Evolutionary conservation across 2,888 invertebrate species (phyloP), one percentile per base, ranked within the genome.

Genomic region (Magallana nippona): DNA sequence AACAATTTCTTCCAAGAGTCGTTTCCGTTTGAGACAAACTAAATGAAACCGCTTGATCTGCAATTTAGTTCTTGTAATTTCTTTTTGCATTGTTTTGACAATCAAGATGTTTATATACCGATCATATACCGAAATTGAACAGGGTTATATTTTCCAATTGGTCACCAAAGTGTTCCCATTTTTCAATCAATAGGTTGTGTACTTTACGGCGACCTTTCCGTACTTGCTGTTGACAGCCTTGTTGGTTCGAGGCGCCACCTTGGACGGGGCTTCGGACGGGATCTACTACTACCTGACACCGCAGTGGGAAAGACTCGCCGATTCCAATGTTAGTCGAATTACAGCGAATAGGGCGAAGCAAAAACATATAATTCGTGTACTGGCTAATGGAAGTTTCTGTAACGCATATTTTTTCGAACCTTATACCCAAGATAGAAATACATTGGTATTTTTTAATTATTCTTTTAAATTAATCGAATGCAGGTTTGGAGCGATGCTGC

Each of bases 251-350:
- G 97, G 97, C 0, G 96, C 97, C 10, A 96, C 97, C 5, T 94
- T 97, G 81, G 96, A 96, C 0, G 97, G 97, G n/a, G 97, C 97
- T 13, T 95, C 95, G 1, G 96, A 96, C 57, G 97, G 97, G 3
- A 96, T 97, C 83, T 92, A 96, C 11, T 97, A 96, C 92, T 97
- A 97, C 92, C 94, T 97, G 78, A 96, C 96, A 44, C 97, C 97
- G 8, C 96, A 96, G 90, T 97, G 96, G 95, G 95, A 95, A 79
- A 96, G 96, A 90, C 95, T 97, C 84, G 95, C 95, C 60, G 96
- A 96, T 91, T 96, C 97, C 17, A 96, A 96, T 85, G 94, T 93
- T 84, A 86, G 89, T 83, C n/a, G 8, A 44, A 27, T 27, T 27
- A 27, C 1, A 2, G 2, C 27, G 2, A 27, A 27, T 27, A 27